These are phyloP conservation scores for Trinorchestia longiramus DNA, from an alignment of 1,140 invertebrate species.

Conservation along the genomic window DNA sequence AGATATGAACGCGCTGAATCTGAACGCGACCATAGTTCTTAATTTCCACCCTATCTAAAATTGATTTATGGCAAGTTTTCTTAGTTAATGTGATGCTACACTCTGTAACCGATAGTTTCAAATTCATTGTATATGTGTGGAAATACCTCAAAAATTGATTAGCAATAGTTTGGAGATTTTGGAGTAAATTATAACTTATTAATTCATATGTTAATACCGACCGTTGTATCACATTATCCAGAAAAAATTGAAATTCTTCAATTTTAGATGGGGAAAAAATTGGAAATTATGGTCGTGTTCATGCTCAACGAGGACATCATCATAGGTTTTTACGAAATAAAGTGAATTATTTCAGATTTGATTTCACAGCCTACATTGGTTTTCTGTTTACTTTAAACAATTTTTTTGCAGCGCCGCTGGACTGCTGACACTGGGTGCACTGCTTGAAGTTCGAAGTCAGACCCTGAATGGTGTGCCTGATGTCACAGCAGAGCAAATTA, in stretches of 20 bases:
- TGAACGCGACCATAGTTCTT: no score
- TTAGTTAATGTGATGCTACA: no score
- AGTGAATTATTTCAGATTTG: background rate
- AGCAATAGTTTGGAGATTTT: no score
- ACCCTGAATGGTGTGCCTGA: background rate
- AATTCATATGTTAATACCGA: background rate
- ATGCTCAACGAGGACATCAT: background rate
- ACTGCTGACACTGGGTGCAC: background rate
- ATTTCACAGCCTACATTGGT: background rate
- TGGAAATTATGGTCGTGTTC: no score
- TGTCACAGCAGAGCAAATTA: background rate
- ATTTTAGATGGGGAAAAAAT: background rate
- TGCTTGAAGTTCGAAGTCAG: background rate
- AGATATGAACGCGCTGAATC: no score
- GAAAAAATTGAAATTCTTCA: background rate
- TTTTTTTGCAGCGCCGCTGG: background rate
- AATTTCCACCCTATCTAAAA: no score
- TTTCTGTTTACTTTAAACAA: background rate
- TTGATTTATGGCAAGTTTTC: no score
- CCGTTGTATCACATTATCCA: background rate
- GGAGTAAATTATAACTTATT: background rate
- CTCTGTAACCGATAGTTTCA: no score
- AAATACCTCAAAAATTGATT: no score
- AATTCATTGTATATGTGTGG: no score
- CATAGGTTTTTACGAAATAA: background rate